Percentiles rank a stretch among this genome's conserved stretches.
These are phyloP conservation scores for Eupithecia tripunctaria DNA, from an alignment of 2,888 invertebrate species.

Conservation along the genomic window DNA sequence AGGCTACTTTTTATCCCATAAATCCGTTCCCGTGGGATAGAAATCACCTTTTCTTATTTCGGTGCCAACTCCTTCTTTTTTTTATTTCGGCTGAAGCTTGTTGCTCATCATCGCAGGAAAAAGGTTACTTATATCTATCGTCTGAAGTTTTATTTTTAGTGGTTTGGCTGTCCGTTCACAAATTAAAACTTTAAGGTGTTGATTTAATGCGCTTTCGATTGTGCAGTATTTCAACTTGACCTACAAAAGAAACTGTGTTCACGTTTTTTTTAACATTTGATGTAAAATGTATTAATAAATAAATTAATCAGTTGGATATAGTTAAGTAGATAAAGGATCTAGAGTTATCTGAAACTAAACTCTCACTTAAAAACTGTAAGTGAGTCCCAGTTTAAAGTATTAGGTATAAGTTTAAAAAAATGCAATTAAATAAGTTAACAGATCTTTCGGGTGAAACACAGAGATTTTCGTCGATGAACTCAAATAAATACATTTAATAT, in stretches of 20 bases:
- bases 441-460: not conserved
- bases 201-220: constrained; percentile 51
- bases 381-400: too few relatives aligned
- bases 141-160: not conserved
- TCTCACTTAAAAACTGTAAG: too few relatives aligned
- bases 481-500: not conserved
- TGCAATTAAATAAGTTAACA: not conserved
- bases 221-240: constrained; percentile 49
- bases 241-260: constrained; percentile 49
- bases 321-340: not conserved
- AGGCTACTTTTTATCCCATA: too few relatives aligned
- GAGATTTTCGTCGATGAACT: not conserved
- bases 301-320: not conserved
- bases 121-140: too few relatives aligned
- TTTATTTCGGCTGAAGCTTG: not conserved
- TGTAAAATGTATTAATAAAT: not conserved
- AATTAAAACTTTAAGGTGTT: not conserved
- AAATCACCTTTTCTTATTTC: too few relatives aligned
- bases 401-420: too few relatives aligned
- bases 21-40: too few relatives aligned
- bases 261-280: constrained; percentile 22
- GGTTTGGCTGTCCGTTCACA: not conserved
- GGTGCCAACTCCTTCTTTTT: too few relatives aligned
- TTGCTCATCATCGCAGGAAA: not conserved
- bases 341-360: too few relatives aligned